phyloP scores from a whole-genome alignment of 1,140 invertebrate species.

The Ceratosolen solmsi region DNA sequence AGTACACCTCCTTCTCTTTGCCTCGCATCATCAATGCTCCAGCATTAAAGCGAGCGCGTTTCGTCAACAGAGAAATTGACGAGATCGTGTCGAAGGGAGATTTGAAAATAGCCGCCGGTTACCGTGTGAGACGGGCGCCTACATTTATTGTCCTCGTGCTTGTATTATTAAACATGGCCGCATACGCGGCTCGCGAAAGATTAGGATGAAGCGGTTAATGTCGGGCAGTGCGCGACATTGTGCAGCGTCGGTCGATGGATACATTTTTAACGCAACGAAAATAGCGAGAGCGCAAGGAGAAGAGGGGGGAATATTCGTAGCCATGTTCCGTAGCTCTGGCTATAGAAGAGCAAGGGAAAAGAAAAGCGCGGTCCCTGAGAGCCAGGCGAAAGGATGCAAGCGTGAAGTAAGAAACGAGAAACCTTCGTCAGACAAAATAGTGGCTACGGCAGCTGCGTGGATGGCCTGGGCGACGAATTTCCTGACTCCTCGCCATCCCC shows the following conservation, averaged over 20 bases:
- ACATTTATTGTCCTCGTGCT: constrained; percentile 23
- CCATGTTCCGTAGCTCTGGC: constrained; percentile 44
- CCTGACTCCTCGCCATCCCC: constrained; percentile 38
- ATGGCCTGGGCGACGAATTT: constrained; percentile 54
- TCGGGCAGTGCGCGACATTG: constrained; percentile 55
- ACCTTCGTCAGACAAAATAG: constrained; percentile 64
- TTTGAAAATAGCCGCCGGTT: constrained; percentile 7
- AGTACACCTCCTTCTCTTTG: too few species aligned
- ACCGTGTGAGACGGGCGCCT: neutral
- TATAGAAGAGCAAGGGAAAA: neutral
- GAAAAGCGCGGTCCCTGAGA: constrained; percentile 20
- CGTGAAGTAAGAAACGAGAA: constrained; percentile 19
- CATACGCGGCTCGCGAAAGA: constrained; percentile 31
- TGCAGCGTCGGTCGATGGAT: constrained; percentile 62
- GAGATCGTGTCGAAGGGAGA: constrained; percentile 9
- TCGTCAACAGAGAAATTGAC: neutral
- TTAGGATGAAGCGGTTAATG: constrained; percentile 40
- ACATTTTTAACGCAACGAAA: constrained; percentile 69
- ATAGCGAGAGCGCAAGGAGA: constrained; percentile 57
- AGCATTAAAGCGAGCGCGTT: too few species aligned
- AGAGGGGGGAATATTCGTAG: constrained; percentile 46
- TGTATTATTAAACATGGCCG: constrained; percentile 34
- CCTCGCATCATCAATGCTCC: too few species aligned
- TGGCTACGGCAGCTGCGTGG: constrained; percentile 58
- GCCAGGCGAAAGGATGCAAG: constrained; percentile 25